phyloP scores from a whole-genome alignment of 1,140 invertebrate genomes.

The Drosophila pachea region DNA sequence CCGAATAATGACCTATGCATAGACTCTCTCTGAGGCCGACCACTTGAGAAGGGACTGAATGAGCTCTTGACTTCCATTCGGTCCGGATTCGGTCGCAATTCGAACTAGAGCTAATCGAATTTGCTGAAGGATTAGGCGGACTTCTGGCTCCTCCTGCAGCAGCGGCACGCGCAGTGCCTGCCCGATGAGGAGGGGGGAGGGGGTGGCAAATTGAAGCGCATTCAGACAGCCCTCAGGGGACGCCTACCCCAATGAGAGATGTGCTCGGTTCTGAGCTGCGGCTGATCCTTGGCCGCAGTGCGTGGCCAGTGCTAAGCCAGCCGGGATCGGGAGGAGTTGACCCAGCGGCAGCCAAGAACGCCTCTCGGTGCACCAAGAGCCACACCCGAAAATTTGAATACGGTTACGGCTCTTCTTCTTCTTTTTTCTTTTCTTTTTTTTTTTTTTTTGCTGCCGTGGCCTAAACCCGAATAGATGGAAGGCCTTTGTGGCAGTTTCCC shows the following conservation, averaged over 20 bases:
- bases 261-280: slow-evolving; percentile 26
- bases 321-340: slow-evolving; percentile 17
- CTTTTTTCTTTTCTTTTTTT: slow-evolving; percentile 23
- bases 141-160: not conserved
- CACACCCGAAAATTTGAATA: slow-evolving; percentile 42
- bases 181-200: slow-evolving; percentile 47
- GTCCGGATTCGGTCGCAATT: slow-evolving; percentile 39
- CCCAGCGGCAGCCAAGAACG: slow-evolving; percentile 33
- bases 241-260: slow-evolving; percentile 20
- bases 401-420: no score
- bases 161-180: slow-evolving; percentile 47
- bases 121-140: slow-evolving; percentile 16
- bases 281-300: slow-evolving; percentile 50
- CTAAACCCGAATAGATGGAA: slow-evolving; percentile 24
- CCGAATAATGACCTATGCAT: no score
- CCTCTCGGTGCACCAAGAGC: slow-evolving; percentile 44
- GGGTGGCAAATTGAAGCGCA: slow-evolving; percentile 57
- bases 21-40: no score
- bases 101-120: slow-evolving; percentile 32
- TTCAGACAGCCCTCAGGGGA: slow-evolving; percentile 32
- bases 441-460: not conserved
- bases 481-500: slow-evolving; percentile 32
- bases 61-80: not conserved
- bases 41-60: slow-evolving; percentile 3
- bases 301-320: no score